Evolutionary conservation across 2,797 vertebrate genomes (phyloP).

Genomic region (Scleropages formosus): DNA sequence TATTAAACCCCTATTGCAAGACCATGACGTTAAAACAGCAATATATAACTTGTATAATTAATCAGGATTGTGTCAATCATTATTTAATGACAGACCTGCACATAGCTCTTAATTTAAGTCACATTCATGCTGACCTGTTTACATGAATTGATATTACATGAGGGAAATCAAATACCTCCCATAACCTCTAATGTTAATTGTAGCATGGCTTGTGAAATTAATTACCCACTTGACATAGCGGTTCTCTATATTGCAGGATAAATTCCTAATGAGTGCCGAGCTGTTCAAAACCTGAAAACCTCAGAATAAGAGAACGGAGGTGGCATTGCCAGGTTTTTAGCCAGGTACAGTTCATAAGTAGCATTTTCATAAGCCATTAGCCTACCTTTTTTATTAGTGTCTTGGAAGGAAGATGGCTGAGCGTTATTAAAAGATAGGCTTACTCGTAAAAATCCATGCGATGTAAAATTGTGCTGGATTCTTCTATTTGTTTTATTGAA

Average conservation of each 20-base stretch:
- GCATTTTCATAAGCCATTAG: no score
- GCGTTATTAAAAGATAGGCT: constrained; percentile 17
- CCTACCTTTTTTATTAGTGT: not conserved
- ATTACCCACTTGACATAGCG: not conserved
- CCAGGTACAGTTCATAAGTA: not conserved
- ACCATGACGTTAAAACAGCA: not conserved
- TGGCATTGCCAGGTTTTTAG: not conserved
- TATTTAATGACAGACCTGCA: not conserved
- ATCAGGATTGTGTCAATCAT: constrained; percentile 6
- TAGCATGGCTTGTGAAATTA: not conserved
- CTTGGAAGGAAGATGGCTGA: not conserved
- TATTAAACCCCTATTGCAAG: constrained; percentile 1
- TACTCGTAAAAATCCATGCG: not conserved
- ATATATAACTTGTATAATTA: not conserved
- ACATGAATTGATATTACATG: not conserved
- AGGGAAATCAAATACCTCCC: not conserved
- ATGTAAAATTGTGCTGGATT: constrained; percentile 7
- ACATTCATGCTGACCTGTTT: not conserved
- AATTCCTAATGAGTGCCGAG: not conserved
- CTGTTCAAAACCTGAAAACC: constrained; percentile 4
- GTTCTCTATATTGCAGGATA: not conserved
- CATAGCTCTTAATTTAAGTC: constrained; percentile 1
- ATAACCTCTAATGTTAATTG: not conserved
- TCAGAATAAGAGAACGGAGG: not conserved
- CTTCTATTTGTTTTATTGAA: not conserved